phyloP scores from a whole-genome alignment of 2,113 vertebrate species.

The Pseudois nayaur region DNA sequence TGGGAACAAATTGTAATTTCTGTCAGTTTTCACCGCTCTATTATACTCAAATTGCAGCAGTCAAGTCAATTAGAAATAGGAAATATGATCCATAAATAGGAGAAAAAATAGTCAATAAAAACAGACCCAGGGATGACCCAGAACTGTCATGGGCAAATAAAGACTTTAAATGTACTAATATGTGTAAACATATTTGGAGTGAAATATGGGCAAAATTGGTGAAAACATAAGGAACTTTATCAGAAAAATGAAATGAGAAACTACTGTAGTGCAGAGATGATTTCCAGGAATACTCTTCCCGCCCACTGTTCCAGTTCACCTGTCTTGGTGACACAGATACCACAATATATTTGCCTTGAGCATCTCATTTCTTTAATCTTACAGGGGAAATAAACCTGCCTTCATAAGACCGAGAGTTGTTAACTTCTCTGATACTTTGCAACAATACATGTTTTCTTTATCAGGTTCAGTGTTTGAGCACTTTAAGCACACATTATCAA shows the following conservation, averaged over 20 bases:
- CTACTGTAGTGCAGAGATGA: background rate
- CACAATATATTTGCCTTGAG: background rate
- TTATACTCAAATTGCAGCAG: background rate
- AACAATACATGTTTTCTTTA: background rate
- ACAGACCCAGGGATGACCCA: background rate
- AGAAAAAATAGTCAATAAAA: background rate
- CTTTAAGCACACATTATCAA: background rate
- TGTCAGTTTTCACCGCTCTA: background rate
- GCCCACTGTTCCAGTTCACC: background rate
- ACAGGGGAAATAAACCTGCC: background rate
- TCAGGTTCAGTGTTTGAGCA: background rate
- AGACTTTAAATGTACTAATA: background rate
- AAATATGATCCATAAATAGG: background rate
- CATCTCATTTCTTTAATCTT: background rate
- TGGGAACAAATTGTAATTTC: background rate
- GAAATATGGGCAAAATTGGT: background rate
- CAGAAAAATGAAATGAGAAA: background rate
- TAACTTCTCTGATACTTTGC: background rate
- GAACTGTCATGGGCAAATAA: background rate
- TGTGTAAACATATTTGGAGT: background rate
- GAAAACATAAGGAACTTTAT: background rate
- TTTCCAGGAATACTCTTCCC: background rate
- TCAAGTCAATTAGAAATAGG: background rate
- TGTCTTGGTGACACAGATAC: background rate
- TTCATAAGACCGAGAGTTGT: background rate